Base-by-base conservation (phyloP, 1,140 invertebrate species). In the Apis dorsata region DNA sequence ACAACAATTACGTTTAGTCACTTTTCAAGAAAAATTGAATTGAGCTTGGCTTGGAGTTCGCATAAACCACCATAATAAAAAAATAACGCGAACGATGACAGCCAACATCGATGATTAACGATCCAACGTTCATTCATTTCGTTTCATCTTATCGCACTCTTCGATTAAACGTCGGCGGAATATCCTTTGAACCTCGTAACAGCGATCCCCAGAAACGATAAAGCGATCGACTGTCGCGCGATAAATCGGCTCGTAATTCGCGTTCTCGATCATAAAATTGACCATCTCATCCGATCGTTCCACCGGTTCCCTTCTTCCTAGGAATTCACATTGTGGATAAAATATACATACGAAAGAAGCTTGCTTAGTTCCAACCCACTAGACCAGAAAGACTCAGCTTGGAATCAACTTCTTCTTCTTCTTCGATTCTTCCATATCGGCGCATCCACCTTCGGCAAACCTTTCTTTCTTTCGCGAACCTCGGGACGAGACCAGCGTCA, bases 241-340 rank as follows among this genome's bases (percentile, higher is more conserved):
- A 74, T 74, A 74, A 74, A 74, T 74, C 72, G 57, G n/a, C 49
- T 62, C 24, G 1, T 12, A 55, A 65, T 77, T 55, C 13, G 24
- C 28, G 9, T 34, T 24, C 7, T 21, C 15, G 13, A 65, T 77
- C 34, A 55, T 28, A 4, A 12, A 24, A 21, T n/a, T 44, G 72
- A 15, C 3, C 24, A 8, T 28, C 24, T 63, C 12, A 28, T 51
- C 55, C 17, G 13, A 19, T 13, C 15, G 34, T 44, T 44, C 34
- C 62, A 17, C 10, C 17, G 9, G 17, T 34, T 66, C 1, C n/a
- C 21, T 12, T 5, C 17, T 68, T 68, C 10, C 1, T 4, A 44
- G 34, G 19, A 12, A 34, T 10, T 12, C 19, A 12, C 12, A 19
- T 11, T 21, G 11, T n/a, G n/a, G 60, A 63, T 21, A 68, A 19